A percentile compares a stretch with the other conserved stretches of the same genome.
phyloP scores from a whole-genome alignment of 2,113 vertebrate species.

The Petrocephalus microphthalmus region DNA sequence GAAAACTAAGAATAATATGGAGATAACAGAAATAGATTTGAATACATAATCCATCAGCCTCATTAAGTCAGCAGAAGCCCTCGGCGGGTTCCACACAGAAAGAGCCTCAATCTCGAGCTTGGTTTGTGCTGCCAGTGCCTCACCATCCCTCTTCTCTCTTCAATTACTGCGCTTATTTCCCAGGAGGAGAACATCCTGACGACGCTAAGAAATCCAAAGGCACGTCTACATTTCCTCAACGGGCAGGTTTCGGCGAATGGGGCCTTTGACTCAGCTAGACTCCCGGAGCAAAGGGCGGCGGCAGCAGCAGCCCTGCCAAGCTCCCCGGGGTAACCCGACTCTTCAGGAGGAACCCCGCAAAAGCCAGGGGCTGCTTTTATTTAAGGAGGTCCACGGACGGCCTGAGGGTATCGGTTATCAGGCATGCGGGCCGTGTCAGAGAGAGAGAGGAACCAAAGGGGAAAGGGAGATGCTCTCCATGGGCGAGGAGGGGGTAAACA shows the following conservation, averaged over 20 bases:
- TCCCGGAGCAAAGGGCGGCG: background rate
- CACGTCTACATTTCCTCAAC: conserved; percentile 14
- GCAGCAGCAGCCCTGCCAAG: background rate
- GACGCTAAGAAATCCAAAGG: background rate
- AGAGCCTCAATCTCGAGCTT: background rate
- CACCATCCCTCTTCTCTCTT: background rate
- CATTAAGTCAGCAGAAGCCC: background rate
- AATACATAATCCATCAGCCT: conserved; percentile 9
- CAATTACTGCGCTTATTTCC: conserved; percentile 14
- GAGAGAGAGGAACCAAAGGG: background rate
- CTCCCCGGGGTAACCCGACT: background rate
- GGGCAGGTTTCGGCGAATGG: background rate
- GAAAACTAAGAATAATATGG: conserved; percentile 17
- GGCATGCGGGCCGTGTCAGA: background rate
- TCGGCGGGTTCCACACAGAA: background rate
- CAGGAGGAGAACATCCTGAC: conserved; percentile 2
- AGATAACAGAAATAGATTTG: conserved; percentile 8
- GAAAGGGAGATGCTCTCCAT: background rate
- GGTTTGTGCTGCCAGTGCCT: background rate
- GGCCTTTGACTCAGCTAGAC: background rate
- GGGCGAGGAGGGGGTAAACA: background rate
- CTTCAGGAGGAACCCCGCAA: background rate
- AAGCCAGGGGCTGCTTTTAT: background rate
- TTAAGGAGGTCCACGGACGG: background rate
- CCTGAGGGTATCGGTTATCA: background rate